phyloP scores from a whole-genome alignment of 2,797 vertebrate species.

The Hydrolagus colliei region DNA sequence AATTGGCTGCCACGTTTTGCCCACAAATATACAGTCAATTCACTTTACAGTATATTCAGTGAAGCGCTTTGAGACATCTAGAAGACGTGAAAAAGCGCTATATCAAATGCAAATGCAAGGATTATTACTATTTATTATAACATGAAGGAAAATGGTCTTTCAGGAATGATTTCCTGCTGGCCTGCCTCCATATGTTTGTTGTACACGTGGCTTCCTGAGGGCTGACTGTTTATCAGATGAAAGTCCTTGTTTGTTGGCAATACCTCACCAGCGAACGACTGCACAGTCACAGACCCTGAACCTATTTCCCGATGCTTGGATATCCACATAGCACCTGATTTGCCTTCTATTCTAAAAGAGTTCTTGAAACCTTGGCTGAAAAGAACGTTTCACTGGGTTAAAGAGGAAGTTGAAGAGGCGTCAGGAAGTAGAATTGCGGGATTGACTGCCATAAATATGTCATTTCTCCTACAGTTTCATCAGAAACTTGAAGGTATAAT shows the following conservation, averaged over 20 bases:
- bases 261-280: background rate
- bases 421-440: background rate
- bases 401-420: background rate
- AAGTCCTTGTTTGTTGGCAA: background rate
- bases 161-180: background rate
- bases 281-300: background rate
- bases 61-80: too few species aligned
- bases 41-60: too few species aligned
- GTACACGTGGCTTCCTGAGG: background rate
- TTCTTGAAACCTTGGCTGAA: background rate
- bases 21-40: too few species aligned
- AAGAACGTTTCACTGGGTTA: background rate
- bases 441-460: background rate
- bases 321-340: background rate
- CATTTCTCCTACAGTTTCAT: background rate
- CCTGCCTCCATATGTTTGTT: background rate
- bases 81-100: too few species aligned
- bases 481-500: background rate
- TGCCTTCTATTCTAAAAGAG: background rate
- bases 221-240: background rate
- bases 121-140: too few species aligned
- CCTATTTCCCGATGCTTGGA: background rate
- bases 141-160: background rate
- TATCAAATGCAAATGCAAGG: too few species aligned
- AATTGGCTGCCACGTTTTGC: too few species aligned